phyloP scores from a whole-genome alignment of 2,113 vertebrate species.

The Athene noctua region DNA sequence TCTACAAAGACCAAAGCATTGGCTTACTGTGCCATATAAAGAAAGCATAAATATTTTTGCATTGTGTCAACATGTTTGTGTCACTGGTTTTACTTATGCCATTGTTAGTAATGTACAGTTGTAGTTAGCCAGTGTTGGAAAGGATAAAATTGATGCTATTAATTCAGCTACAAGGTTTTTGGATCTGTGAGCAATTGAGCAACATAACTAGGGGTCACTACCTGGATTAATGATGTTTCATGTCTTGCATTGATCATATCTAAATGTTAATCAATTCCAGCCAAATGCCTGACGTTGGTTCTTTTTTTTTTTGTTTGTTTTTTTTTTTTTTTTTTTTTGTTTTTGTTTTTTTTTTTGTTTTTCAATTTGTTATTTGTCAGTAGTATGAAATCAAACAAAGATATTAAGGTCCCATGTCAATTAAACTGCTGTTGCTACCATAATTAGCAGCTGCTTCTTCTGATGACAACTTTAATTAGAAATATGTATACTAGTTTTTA shows the following conservation, averaged over 20 bases:
- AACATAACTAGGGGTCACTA: conserved; percentile 45
- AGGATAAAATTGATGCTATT: conserved; percentile 34
- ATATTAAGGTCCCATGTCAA: conserved; percentile 23
- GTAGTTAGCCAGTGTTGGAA: conserved; percentile 3
- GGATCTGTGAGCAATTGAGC: conserved; percentile 33
- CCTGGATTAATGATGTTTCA: conserved; percentile 63
- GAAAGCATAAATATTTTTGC: neutral
- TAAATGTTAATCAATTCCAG: conserved; percentile 71
- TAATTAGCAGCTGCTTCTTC: conserved; percentile 25
- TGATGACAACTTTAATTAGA: conserved; percentile 26
- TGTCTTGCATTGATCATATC: conserved; percentile 57
- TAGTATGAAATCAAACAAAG: conserved; percentile 32
- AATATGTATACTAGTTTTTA: neutral
- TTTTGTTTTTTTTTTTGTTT: neutral
- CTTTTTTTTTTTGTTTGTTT: neutral
- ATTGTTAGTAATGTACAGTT: neutral
- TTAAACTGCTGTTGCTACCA: conserved; percentile 24
- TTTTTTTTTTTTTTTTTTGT: neutral
- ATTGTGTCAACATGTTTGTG: neutral
- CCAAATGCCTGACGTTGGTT: conserved; percentile 1
- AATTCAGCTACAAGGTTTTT: conserved; percentile 30
- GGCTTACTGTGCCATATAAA: neutral
- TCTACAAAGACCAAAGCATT: neutral
- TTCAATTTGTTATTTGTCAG: conserved; percentile 36
- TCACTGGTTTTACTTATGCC: neutral